Base-by-base conservation (phyloP, 2,888 invertebrate species). In the Pristionchus entomophagus region DNA sequence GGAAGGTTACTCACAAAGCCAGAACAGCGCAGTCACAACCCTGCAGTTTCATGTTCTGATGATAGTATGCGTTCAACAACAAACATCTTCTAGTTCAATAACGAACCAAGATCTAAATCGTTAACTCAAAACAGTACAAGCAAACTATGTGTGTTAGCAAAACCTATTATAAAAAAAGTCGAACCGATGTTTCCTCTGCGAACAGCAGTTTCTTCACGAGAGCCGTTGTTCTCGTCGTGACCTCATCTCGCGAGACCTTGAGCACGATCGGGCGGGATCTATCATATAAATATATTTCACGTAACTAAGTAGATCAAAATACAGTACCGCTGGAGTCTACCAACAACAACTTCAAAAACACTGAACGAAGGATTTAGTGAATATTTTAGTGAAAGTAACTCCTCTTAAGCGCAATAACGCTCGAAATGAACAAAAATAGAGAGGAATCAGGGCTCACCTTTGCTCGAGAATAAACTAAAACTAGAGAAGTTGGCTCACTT, bases 181-280 rank as follows among this genome's bases (percentile, higher is more conserved):
- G 45, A 41, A 0, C n/a, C 19, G 6, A 59, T 0, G 6, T 69
- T 2, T 32, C 38, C 77, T 77, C 85, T 2, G 85, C 73, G 26
- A 85, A 29, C 32, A 85, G 35, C 26, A 85, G 26, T n/a, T 77
- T 73, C 49, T 51, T 35, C 22, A 85, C 85, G n/a, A 85, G 73
- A 26, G 56, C 77, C 12, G 51, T 73, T n/a, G 73, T 85, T 19
- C 19, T 53, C 8, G 73, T 22, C 3, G 85, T 73, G n/a, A 85
- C 85, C n/a, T 73, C 85, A 53, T 38, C 35, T 35, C 85, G 73
- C 17, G 83, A 84, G 19, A 49, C 53, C 1, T 62, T 65, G 2
- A 84, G 62, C 10, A 65, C 49, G 65, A 84, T 84, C 53, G 59
- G 56, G 12, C 83, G 83, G 26, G 45, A 6, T 45, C 83, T 65